phyloP scores from a whole-genome alignment of 2,888 invertebrate species.

The Diabrotica balteata region DNA sequence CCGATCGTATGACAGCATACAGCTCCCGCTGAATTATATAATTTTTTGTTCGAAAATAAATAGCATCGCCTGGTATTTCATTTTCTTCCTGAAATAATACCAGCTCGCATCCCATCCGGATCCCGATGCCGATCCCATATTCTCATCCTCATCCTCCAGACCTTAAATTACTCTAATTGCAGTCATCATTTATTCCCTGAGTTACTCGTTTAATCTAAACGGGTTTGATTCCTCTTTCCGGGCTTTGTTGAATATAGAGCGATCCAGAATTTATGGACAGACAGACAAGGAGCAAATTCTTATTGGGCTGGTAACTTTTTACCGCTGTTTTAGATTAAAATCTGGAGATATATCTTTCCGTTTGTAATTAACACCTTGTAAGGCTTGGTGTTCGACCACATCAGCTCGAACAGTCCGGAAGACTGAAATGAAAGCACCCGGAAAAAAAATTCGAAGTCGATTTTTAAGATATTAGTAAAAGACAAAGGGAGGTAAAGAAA shows the following conservation, averaged over 20 bases:
- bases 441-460: too few relatives aligned
- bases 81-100: background rate
- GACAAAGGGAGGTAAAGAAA: too few relatives aligned
- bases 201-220: conserved; percentile 36
- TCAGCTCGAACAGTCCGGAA: too few relatives aligned
- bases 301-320: too few relatives aligned
- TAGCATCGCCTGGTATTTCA: conserved; percentile 16
- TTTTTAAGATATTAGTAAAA: too few relatives aligned
- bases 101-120: background rate
- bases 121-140: conserved; percentile 28
- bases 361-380: conserved; percentile 8
- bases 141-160: conserved; percentile 24
- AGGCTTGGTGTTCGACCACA: too few relatives aligned
- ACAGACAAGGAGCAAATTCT: too few relatives aligned
- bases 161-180: conserved; percentile 36
- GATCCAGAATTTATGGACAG: too few relatives aligned
- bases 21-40: conserved; percentile 1
- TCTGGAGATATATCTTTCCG: background rate
- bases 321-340: too few relatives aligned
- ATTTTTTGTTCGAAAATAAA: conserved; percentile 19
- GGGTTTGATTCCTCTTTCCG: conserved; percentile 32
- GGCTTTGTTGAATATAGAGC: background rate
- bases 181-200: conserved; percentile 32
- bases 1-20: too few relatives aligned
- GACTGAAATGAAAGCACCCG: too few relatives aligned